Conservation (phyloP, 2,888 invertebrate genomes). For the Cartodere bifasciata region DNA sequence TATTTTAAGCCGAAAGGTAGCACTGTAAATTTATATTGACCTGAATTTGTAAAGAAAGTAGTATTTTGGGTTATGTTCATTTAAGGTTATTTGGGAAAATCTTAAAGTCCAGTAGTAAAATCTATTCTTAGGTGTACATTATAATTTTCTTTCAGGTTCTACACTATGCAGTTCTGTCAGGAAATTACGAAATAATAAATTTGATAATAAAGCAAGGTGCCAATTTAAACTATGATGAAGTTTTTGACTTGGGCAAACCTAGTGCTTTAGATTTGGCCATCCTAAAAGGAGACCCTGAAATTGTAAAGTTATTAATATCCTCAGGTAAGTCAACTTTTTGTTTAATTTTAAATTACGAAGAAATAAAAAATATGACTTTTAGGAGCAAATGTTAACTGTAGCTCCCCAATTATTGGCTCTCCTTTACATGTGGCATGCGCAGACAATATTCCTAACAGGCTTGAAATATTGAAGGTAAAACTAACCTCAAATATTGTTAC, state of each 20-base stretch:
- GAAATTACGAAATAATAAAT: slow-evolving; percentile 59
- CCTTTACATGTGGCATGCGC: slow-evolving; percentile 75
- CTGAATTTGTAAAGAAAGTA: slow-evolving; percentile 1
- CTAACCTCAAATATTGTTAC: neutral
- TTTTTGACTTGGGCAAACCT: slow-evolving; percentile 43
- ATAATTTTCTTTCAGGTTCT: slow-evolving; percentile 42
- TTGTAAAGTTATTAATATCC: slow-evolving; percentile 55
- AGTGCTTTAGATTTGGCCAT: slow-evolving; percentile 79
- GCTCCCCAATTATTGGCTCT: slow-evolving; percentile 69
- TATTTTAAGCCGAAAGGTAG: too few relatives aligned
- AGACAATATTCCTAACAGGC: slow-evolving; percentile 59
- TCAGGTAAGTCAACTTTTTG: slow-evolving; percentile 41
- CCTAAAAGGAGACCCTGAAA: slow-evolving; percentile 61
- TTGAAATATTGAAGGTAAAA: slow-evolving; percentile 31
- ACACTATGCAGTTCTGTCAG: slow-evolving; percentile 78
- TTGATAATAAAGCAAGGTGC: slow-evolving; percentile 75
- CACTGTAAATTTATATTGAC: too few relatives aligned
- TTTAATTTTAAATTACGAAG: neutral
- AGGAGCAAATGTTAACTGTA: slow-evolving; percentile 70
- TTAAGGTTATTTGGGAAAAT: neutral
- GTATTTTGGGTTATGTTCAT: slow-evolving; percentile 1
- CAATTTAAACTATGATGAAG: slow-evolving; percentile 48
- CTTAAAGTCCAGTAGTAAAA: neutral
- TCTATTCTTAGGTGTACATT: too few relatives aligned
- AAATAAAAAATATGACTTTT: slow-evolving; percentile 13